Base-by-base conservation (phyloP, 2,888 invertebrate genomes). In the Xylota sylvarum region DNA sequence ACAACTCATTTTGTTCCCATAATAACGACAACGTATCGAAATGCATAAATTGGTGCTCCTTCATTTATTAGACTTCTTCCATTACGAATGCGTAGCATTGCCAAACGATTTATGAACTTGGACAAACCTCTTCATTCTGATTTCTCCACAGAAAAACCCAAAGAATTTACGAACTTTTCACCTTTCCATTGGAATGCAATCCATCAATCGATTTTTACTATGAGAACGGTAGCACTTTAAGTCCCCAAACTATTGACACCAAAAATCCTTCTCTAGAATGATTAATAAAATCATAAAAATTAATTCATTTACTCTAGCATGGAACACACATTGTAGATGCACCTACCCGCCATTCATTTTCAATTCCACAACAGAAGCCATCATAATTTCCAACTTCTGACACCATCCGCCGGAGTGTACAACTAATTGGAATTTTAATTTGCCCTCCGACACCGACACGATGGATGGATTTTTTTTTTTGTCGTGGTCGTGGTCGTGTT, bases 381-480 rank as follows among this genome's bases (percentile, higher is more conserved):
- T 82, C 77, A 86, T 82, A 81, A 86, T 82, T 86, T 78, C 50
- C 56, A 77, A 43, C 48, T 43, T 56, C 35, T 78, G 78, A 86
- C 82, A 78, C 82, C 86, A 81, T 81, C 77, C 77, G 72, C 43
- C 60, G 65, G 50, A 67, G 65, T 80, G 85, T 58, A 72, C 80
- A 72, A 76, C 76, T 86, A 81, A 81, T 86, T 81, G 86, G 86
- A 86, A 86, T 82, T 82, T 86, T 82, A 81, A 82, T 86, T 78
- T 86, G 77, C 67, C 81, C 56, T 74, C 73, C 73, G 56, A 81
- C 86, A 86, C 69, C 46, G 58, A 50, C 27, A 73, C 79, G 76
- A 80, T 85, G 79, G 76, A 80, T 76, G 64, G 1, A 2, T 23
- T 23, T 23, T n/a, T n/a, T n/a, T n/a, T n/a, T 55, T 58, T 43